These are phyloP conservation scores for Coreius guichenoti DNA, from an alignment of 2,797 vertebrate genomes.

Conservation along the genomic window DNA sequence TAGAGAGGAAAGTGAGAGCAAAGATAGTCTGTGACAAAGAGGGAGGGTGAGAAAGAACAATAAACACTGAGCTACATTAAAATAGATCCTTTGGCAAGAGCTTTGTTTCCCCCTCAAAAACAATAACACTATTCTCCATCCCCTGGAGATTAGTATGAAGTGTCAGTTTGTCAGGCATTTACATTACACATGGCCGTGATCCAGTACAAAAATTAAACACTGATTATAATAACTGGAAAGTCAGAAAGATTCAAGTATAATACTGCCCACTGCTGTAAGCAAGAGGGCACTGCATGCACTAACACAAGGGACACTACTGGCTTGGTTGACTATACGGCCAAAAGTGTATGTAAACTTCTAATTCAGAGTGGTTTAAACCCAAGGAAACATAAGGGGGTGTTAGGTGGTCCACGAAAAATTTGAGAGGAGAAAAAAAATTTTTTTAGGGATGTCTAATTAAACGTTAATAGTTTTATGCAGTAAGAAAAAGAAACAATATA, in stretches of 20 bases:
- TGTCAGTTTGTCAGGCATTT: conserved; percentile 46
- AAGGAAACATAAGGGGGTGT: neutral
- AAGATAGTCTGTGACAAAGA: neutral
- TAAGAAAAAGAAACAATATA: neutral
- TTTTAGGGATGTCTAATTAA: too few relatives aligned
- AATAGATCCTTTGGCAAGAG: conserved; percentile 55
- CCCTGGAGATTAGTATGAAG: conserved; percentile 12
- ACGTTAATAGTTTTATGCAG: neutral
- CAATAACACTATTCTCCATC: conserved; percentile 28
- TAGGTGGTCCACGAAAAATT: neutral
- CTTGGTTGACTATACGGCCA: neutral
- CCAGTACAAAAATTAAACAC: conserved; percentile 41
- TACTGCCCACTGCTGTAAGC: conserved; percentile 64
- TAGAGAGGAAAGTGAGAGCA: conserved; percentile 29
- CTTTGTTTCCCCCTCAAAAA: conserved; percentile 43
- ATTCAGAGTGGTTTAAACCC: neutral
- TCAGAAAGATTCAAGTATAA: conserved; percentile 16
- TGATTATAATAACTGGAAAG: neutral
- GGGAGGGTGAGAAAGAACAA: conserved; percentile 40
- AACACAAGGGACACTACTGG: neutral
- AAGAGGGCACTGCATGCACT: conserved; percentile 24
- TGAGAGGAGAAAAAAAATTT: too few relatives aligned
- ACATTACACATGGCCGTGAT: conserved; percentile 30
- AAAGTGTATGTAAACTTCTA: neutral
- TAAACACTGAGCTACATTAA: conserved; percentile 52